phyloP scores from a whole-genome alignment of 2,797 vertebrate species.

The Scolopax rusticola region DNA sequence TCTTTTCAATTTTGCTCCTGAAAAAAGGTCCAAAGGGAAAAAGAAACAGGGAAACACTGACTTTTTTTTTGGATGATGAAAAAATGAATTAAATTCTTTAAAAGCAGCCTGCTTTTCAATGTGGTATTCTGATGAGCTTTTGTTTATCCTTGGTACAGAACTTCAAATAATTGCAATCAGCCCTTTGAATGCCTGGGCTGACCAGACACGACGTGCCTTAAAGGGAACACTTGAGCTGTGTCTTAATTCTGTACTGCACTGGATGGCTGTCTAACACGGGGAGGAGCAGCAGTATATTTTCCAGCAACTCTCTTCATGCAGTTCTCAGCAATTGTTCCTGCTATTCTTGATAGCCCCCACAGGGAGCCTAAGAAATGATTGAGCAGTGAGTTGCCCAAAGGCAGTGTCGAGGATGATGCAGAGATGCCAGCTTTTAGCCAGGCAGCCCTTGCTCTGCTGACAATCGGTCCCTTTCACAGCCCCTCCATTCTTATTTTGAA shows the following conservation, averaged over 20 bases:
- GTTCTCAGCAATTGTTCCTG: neutral
- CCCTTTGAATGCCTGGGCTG: neutral
- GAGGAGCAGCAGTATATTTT: neutral
- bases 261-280: rapidly evolving
- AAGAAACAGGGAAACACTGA: neutral
- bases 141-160: neutral
- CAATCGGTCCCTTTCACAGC: neutral
- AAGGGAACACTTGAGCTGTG: neutral
- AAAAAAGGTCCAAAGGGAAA: neutral
- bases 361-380: neutral
- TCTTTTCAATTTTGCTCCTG: neutral
- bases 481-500: neutral
- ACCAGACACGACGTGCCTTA: neutral
- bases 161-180: neutral
- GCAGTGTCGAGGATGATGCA: rapidly evolving
- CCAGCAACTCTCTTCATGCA: rapidly evolving
- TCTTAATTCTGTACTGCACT: neutral
- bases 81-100: neutral
- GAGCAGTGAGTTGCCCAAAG: neutral
- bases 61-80: neutral
- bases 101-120: neutral
- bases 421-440: rapidly evolving
- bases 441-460: neutral
- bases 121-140: neutral
- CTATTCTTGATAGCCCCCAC: rapidly evolving